Percentiles rank a stretch among this genome's conserved stretches.
Evolutionary conservation across 2,797 vertebrate species (phyloP).

Genomic region (Falco novaeseelandiae): DNA sequence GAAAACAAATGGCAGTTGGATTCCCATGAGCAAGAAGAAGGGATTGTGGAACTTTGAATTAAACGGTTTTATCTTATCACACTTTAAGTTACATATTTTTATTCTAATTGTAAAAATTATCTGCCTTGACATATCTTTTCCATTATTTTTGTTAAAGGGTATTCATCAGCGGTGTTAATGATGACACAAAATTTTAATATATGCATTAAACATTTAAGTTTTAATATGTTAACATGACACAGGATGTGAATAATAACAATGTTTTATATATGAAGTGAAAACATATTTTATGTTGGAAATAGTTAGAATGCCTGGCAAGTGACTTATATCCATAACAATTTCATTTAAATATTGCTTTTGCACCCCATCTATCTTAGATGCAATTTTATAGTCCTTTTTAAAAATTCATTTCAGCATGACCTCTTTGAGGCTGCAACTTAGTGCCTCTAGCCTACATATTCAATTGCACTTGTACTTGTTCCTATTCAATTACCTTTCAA

Average conservation of each 20-base stretch:
- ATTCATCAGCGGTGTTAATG: conserved; percentile 82
- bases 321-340: conserved; percentile 88
- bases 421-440: conserved; percentile 86
- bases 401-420: conserved; percentile 93
- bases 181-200: conserved; percentile 84
- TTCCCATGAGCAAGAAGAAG: conserved; percentile 54
- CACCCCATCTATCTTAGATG: conserved; percentile 89
- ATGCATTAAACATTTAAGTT: conserved; percentile 87
- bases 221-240: conserved; percentile 83
- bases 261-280: conserved; percentile 86
- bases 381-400: conserved; percentile 92
- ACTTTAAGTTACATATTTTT: conserved; percentile 77
- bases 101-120: conserved; percentile 83
- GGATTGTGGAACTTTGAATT: conserved; percentile 66
- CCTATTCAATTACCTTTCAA: conserved; percentile 91
- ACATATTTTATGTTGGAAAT: conserved; percentile 86
- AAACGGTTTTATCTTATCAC: conserved; percentile 72
- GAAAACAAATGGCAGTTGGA: conserved; percentile 77
- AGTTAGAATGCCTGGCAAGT: conserved; percentile 81
- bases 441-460: conserved; percentile 86
- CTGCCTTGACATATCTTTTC: conserved; percentile 76
- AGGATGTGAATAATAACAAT: conserved; percentile 85
- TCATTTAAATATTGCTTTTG: conserved; percentile 93
- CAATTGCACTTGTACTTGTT: conserved; percentile 86
- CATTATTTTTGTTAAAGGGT: conserved; percentile 76